Base-by-base conservation (phyloP, 2,113 vertebrate genomes). In the Atractosteus spatula region DNA sequence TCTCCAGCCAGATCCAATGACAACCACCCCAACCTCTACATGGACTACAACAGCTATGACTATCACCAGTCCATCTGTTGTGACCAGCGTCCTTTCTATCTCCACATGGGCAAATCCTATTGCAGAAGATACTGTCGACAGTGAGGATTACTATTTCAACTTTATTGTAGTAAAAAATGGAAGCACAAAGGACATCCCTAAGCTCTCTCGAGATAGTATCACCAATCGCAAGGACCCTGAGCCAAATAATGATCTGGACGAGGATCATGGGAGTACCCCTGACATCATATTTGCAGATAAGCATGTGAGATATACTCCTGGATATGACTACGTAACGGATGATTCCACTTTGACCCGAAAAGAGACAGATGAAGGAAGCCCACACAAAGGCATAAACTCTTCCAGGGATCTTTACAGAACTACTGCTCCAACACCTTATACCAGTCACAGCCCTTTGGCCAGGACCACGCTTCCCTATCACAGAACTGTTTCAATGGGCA, bases 271-370 rank as follows among this genome's bases (percentile, higher is more conserved):
- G 43, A 91, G 91, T 16, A 87, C 87, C 1, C 62, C 83, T 7
- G 78, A 85, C 61, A 66, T 74, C 54, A 43, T 51, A 51, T 63
- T 68, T 8, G 54, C 66, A 0, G 41, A 69, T 7, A 63, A 51
- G 41, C 44, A 41, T 13, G 16, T 70, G 3, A 67, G 68, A 69
- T 80, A 85, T 62, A 85, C 83, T 12, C 84, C 80, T 7, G 84
- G 85, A 56, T 88, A 88, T 66, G 87, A 92, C 78, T 86, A 91
- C 63, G 77, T 89, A 57, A 80, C 80, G 41, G 86, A 86, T 44
- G 82, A 90, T 0, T 73, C 69, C 59, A 69, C 74, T 1, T 43
- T 43, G 7, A 64, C 61, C n/a, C 79, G 77, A n/a, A 81, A 81
- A 17, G 78, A 81, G 16, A 2, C 3, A 16, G 8, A 59, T 59